Evolutionary conservation across 1,140 invertebrate genomes (phyloP).

Genomic region (Tribolium madens): DNA sequence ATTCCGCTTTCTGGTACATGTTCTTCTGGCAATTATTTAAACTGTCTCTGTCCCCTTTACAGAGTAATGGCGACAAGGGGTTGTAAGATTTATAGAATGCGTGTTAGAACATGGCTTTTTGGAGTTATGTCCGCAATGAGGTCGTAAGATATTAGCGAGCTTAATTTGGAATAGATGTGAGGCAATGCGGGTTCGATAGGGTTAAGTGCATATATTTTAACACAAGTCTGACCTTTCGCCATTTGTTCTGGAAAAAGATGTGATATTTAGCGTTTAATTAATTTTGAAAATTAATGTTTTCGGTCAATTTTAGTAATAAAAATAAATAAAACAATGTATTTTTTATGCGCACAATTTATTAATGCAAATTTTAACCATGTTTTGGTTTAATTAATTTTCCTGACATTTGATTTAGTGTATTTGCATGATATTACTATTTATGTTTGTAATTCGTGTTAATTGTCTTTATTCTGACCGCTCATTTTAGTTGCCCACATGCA

Average conservation of each 20-base stretch:
- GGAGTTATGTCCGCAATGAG: conserved; percentile 34
- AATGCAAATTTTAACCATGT: too few relatives aligned
- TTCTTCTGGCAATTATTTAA: conserved; percentile 22
- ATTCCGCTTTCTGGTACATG: not conserved
- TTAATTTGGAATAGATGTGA: conserved; percentile 21
- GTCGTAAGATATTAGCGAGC: conserved; percentile 33
- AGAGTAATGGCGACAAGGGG: conserved; percentile 11
- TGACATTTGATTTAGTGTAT: not conserved
- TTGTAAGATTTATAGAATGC: conserved; percentile 23
- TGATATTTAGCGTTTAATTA: too few relatives aligned
- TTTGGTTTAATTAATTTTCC: too few relatives aligned
- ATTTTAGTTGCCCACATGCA: not conserved
- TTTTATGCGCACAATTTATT: too few relatives aligned
- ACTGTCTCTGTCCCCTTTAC: conserved; percentile 7
- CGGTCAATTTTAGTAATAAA: too few relatives aligned
- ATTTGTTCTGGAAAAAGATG: not conserved
- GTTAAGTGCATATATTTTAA: conserved; percentile 1
- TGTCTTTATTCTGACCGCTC: not conserved
- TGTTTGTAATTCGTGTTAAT: not conserved
- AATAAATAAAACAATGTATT: too few relatives aligned
- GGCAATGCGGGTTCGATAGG: conserved; percentile 8
- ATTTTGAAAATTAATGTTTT: not conserved
- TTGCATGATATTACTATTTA: not conserved
- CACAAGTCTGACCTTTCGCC: not conserved
- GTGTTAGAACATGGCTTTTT: conserved; percentile 28